phyloP scores from a whole-genome alignment of 2,113 vertebrate species.

The Sminthopsis crassicaudata region DNA sequence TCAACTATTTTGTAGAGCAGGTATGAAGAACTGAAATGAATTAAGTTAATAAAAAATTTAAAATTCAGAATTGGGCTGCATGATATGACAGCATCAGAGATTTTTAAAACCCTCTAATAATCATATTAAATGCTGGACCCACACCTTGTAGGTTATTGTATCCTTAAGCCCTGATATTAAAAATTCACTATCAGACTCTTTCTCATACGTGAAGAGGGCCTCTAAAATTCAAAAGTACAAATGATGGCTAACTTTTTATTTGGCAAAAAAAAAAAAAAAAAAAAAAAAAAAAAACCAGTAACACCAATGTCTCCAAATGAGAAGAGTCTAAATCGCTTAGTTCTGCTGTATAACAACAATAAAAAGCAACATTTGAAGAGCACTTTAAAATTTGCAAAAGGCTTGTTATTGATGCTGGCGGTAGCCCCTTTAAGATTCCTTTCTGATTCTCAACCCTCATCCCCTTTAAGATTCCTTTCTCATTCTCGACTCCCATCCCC shows the following conservation, averaged over 20 bases:
- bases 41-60: constrained; percentile 39
- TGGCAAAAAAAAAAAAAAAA: constrained; percentile 49
- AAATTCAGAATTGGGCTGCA: constrained; percentile 37
- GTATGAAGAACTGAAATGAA: constrained; percentile 44
- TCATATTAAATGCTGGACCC: constrained; percentile 28
- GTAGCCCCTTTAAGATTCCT: no score
- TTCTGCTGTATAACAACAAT: neutral
- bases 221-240: neutral
- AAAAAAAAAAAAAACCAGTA: constrained; percentile 12
- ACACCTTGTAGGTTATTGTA: neutral
- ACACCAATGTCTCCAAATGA: neutral
- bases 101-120: constrained; percentile 33
- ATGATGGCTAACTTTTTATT: neutral
- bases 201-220: neutral
- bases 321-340: neutral
- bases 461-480: no score
- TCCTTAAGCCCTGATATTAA: neutral
- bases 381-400: neutral
- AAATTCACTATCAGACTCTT: neutral
- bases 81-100: constrained; percentile 52
- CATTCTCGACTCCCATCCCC: no score
- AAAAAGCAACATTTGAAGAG: neutral
- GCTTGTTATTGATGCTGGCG: no score
- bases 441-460: no score
- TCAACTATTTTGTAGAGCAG: constrained; percentile 45